Evolutionary conservation across 2,888 invertebrate species (phyloP), one percentile per base, ranked within the genome.

Genomic region (Trisateles emortualis): DNA sequence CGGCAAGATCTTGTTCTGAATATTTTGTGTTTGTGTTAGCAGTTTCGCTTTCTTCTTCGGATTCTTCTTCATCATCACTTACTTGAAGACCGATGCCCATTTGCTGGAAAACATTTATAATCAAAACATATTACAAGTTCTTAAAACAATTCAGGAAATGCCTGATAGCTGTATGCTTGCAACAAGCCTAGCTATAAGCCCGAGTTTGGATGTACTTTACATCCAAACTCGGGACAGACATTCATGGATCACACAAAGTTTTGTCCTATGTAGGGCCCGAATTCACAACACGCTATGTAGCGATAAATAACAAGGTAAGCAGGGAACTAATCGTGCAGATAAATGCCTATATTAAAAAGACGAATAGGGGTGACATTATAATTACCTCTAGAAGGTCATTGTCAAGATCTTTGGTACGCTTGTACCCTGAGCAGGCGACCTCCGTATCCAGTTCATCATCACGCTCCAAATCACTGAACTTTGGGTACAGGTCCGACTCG

Each of bases 361-460:
- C 1, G 1, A 32, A 2, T 11, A 11, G 3, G 3, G 3, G 4
- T 13, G 11, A 22, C 3, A 8, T 26, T 11, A 32, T 2, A 48
- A 6, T 52, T 61, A 94, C 94, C 83, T 93, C 83, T 14, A 95
- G 84, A 35, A 97, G 88, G 76, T 96, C 95, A 60, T 95, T 94
- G 35, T 97, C 96, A 92, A 97, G 95, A 75, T 96, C 95, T 81
- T 95, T 96, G 0, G 97, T 96, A 70, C 98, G 96, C 46, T 98
- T 98, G 86, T 98, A 97, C 0, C 99, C 99, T 67, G 98, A 98
- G 68, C 99, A 99, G 16, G 95, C 95, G 1, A 99, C 95, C 88
- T 98, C 98, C 1, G 96, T 94, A 87, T 99, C 99, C 47, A 99
- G 88, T 66, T 94, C 94, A 81, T 96, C 97, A 65, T 96, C 96